Conservation (phyloP, 2,113 vertebrate genomes). For the Gnathonemus longibarbis region DNA sequence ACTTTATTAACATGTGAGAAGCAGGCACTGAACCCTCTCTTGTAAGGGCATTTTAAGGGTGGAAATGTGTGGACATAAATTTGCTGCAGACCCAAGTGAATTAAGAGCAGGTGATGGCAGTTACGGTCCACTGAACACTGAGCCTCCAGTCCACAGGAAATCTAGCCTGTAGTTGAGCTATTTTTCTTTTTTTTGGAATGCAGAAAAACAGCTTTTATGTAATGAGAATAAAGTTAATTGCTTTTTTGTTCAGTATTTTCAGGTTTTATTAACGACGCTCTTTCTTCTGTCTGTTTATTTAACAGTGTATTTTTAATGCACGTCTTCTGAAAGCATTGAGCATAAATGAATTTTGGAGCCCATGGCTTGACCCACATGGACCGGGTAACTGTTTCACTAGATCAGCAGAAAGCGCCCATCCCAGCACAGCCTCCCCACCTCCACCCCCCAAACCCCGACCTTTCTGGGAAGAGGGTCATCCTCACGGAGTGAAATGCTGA, state of each 20-base stretch:
- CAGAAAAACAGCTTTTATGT: not conserved
- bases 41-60: not conserved
- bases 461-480: slow-evolving; percentile 16
- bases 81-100: slow-evolving; percentile 5
- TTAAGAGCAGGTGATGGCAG: not conserved
- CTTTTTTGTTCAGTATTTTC: not conserved
- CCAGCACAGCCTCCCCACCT: not conserved
- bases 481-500: not conserved
- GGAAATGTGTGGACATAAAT: not conserved
- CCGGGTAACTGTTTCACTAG: slow-evolving; percentile 14
- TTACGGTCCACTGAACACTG: not conserved
- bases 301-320: not conserved
- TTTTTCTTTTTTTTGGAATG: not conserved
- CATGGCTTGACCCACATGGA: not conserved
- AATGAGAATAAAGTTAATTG: not conserved
- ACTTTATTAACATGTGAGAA: not conserved
- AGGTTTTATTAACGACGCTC: not conserved
- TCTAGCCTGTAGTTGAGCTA: not conserved
- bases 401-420: not conserved
- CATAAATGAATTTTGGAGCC: not conserved
- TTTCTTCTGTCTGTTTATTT: not conserved
- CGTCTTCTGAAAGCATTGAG: not conserved
- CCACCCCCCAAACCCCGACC: not conserved
- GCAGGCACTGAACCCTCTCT: not conserved
- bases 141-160: not conserved